Percentiles rank a stretch among this genome's conserved stretches.
phyloP scores from a whole-genome alignment of 2,888 invertebrate species.

The Idaea biselata region DNA sequence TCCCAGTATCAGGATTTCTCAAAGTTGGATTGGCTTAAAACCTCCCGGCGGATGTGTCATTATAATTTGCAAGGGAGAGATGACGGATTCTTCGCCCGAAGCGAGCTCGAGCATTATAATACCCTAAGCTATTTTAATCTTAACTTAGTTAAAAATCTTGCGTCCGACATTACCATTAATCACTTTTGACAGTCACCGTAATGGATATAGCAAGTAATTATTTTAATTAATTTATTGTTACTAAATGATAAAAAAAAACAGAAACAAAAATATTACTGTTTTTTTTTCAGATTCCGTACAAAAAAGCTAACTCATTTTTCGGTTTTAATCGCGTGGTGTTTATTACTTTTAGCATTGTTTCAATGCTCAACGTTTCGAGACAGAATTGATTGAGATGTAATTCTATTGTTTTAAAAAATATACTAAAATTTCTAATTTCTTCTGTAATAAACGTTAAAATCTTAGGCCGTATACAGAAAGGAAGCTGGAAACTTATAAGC shows the following conservation, averaged over 20 bases:
- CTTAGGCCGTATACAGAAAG: too few species aligned
- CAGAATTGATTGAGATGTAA: too few species aligned
- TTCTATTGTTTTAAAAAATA: too few species aligned
- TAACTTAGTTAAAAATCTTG: slow-evolving; percentile 81
- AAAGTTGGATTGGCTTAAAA: slow-evolving; percentile 76
- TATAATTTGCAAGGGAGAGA: slow-evolving; percentile 76
- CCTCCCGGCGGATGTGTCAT: slow-evolving; percentile 77
- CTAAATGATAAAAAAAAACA: slow-evolving; percentile 17
- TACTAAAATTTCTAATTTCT: too few species aligned
- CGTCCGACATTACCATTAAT: slow-evolving; percentile 77
- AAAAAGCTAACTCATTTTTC: too few species aligned
- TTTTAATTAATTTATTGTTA: neutral
- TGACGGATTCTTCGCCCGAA: slow-evolving; percentile 73
- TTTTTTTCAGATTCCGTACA: too few species aligned
- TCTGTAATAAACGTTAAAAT: too few species aligned
- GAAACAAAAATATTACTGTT: slow-evolving; percentile 12
- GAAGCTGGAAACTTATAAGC: too few species aligned
- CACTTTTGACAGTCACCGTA: slow-evolving; percentile 74
- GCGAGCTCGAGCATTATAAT: slow-evolving; percentile 66
- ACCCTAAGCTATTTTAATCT: slow-evolving; percentile 80
- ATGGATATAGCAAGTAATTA: slow-evolving; percentile 54
- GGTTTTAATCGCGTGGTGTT: too few species aligned
- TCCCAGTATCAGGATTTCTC: slow-evolving; percentile 56
- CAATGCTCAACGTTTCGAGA: too few species aligned
- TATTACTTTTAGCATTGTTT: too few species aligned